phyloP scores from a whole-genome alignment of 1,140 invertebrate genomes.

The Aradophagus sp. region DNA sequence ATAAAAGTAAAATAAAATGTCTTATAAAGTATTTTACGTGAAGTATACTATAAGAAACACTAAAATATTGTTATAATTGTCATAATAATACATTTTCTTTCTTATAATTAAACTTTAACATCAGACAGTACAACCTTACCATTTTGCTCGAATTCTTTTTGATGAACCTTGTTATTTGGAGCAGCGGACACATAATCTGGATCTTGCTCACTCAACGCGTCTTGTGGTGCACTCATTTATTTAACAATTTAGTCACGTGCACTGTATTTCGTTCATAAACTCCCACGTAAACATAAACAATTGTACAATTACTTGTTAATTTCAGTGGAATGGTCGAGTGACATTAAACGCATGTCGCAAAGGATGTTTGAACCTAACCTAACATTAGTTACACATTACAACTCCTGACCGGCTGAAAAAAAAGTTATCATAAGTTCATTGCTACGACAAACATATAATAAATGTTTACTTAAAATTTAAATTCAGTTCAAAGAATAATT shows the following conservation, averaged over 20 bases:
- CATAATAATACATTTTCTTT: no score
- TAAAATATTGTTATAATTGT: no score
- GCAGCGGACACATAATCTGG: slow-evolving; percentile 70
- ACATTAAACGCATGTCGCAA: background rate
- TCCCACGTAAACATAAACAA: slow-evolving; percentile 23
- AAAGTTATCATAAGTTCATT: no score
- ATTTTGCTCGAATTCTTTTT: slow-evolving; percentile 70
- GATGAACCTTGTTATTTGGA: slow-evolving; percentile 61
- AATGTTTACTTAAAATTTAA: no score
- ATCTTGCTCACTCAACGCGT: slow-evolving; percentile 64
- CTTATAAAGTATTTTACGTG: no score
- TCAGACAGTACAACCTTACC: slow-evolving; percentile 64
- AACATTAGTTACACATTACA: background rate
- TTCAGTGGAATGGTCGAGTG: background rate
- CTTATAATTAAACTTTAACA: no score
- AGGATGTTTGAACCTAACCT: slow-evolving; percentile 1
- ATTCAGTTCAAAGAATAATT: background rate
- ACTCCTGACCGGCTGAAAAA: background rate
- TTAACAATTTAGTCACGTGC: slow-evolving; percentile 9
- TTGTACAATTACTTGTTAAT: slow-evolving; percentile 21
- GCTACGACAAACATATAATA: no score
- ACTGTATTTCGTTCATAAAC: slow-evolving; percentile 3
- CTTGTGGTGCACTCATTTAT: slow-evolving; percentile 53
- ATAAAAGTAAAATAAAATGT: no score
- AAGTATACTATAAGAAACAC: no score